Percentiles rank a stretch among this genome's conserved stretches.
Evolutionary conservation across 1,140 invertebrate species (phyloP).

Genomic region (Tetramorium simillimum): DNA sequence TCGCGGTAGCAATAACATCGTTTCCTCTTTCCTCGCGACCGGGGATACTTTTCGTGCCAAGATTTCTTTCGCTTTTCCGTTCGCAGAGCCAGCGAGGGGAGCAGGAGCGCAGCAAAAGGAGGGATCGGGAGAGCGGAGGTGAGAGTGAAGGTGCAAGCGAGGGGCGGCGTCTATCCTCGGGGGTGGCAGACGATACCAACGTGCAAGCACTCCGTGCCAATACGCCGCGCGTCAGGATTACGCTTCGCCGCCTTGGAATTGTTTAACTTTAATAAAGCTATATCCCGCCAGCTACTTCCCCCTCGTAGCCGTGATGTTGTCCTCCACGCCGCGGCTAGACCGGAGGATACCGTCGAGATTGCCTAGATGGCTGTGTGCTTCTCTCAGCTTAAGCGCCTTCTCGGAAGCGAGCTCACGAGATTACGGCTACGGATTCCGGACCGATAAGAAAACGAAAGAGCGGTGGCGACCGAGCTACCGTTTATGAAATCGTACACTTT

Average conservation of each 20-base stretch:
- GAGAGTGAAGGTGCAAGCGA: background rate
- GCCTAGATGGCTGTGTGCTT: conserved; percentile 32
- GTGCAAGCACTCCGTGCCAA: conserved; percentile 56
- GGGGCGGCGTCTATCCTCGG: conserved; percentile 22
- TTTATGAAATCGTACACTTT: background rate
- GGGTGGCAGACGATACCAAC: conserved; percentile 55
- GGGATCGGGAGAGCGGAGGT: background rate
- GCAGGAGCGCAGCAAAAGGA: background rate
- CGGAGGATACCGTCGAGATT: conserved; percentile 50
- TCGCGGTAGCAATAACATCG: conserved; percentile 39
- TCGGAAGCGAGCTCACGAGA: conserved; percentile 44
- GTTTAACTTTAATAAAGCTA: conserved; percentile 64
- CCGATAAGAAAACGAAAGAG: conserved; percentile 13
- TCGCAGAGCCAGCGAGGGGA: background rate
- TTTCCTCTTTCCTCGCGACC: background rate
- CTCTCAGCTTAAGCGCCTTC: conserved; percentile 35
- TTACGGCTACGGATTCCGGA: background rate
- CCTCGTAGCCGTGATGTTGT: conserved; percentile 36
- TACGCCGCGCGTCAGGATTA: conserved; percentile 57
- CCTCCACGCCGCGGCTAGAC: conserved; percentile 28
- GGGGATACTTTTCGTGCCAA: conserved; percentile 38
- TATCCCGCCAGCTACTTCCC: conserved; percentile 7
- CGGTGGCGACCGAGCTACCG: background rate
- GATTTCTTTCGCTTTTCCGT: conserved; percentile 40
- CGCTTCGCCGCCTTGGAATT: conserved; percentile 47